Percentiles rank a stretch among this genome's conserved stretches.
These are phyloP conservation scores for Crenuchus spilurus DNA, from an alignment of 2,797 vertebrate genomes.

Conservation along the genomic window DNA sequence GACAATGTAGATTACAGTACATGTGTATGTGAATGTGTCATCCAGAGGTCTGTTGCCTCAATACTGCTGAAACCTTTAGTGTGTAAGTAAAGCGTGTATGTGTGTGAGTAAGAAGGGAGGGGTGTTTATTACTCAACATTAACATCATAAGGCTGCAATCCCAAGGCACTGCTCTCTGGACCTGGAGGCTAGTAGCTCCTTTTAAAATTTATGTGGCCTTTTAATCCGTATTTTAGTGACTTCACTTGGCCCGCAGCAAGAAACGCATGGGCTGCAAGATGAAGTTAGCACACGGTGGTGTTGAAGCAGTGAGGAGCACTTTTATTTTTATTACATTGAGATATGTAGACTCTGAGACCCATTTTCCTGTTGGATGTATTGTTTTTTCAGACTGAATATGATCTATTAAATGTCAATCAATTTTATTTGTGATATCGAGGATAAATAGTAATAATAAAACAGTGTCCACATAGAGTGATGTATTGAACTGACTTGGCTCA, in stretches of 20 bases:
- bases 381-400: too few species aligned
- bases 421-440: too few species aligned
- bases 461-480: too few species aligned
- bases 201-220: conserved; percentile 60
- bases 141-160: conserved; percentile 58
- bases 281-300: neutral
- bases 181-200: conserved; percentile 52
- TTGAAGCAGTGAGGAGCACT: neutral
- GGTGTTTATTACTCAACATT: conserved; percentile 56
- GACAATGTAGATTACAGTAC: neutral
- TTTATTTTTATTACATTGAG: too few species aligned
- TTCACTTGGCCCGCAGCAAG: conserved; percentile 2
- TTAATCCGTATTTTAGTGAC: conserved; percentile 49
- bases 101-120: conserved; percentile 11
- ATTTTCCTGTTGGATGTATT: too few species aligned
- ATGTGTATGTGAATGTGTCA: neutral
- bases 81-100: neutral
- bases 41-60: neutral
- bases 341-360: too few species aligned
- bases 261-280: neutral
- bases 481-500: too few species aligned
- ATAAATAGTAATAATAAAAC: too few species aligned
- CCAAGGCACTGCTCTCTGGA: conserved; percentile 57
- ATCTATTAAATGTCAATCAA: too few species aligned
- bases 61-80: neutral